Percentiles rank a stretch among this genome's conserved stretches.
These are phyloP conservation scores for Antigone vipio DNA, from an alignment of 2,113 vertebrate genomes.

Conservation along the genomic window DNA sequence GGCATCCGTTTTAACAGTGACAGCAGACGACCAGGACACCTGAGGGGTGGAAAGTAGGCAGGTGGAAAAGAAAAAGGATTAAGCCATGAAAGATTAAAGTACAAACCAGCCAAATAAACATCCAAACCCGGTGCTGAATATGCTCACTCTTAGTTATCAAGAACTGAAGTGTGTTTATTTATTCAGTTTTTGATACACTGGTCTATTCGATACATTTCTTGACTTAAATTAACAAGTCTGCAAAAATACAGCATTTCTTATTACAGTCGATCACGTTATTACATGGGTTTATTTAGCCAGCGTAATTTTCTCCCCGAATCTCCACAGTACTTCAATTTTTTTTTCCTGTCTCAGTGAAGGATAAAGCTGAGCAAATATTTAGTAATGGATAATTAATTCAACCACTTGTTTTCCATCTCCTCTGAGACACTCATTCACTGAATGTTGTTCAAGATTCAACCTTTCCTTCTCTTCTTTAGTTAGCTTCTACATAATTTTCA, in stretches of 20 bases:
- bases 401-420: background rate
- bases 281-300: background rate
- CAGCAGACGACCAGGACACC: background rate
- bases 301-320: background rate
- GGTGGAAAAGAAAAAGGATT: background rate
- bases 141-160: background rate
- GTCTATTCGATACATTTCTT: background rate
- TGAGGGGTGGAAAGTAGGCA: background rate
- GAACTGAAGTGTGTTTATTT: background rate
- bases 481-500: background rate
- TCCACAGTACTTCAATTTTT: background rate
- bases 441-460: background rate
- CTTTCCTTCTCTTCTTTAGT: background rate
- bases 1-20: background rate
- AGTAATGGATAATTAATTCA: conserved; percentile 22
- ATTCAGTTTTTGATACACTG: background rate
- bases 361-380: conserved; percentile 21
- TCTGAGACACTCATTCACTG: background rate
- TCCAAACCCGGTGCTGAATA: background rate
- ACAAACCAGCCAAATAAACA: background rate
- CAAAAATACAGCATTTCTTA: background rate
- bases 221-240: background rate
- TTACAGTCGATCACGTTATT: background rate
- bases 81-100: background rate
- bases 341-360: background rate